These are phyloP conservation scores for Cylindroiulus punctatus DNA, from an alignment of 2,888 invertebrate genomes.

Conservation along the genomic window DNA sequence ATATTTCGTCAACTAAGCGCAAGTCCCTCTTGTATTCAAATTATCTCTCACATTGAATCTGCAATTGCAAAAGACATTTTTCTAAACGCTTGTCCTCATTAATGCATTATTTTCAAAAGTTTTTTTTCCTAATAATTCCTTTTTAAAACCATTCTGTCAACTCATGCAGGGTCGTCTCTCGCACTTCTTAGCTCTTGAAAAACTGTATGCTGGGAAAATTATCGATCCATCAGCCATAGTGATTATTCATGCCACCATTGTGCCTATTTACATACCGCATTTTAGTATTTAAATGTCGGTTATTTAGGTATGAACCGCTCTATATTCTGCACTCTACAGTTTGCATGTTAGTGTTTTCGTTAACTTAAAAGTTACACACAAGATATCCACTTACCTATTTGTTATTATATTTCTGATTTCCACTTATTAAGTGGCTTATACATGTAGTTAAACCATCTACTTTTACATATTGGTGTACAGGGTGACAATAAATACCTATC, in stretches of 20 bases:
- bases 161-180: background rate
- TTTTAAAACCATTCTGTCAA: background rate
- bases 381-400: background rate
- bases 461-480: too few relatives aligned
- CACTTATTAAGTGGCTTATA: too few relatives aligned
- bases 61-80: background rate
- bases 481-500: too few relatives aligned
- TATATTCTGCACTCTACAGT: too few relatives aligned
- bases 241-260: background rate
- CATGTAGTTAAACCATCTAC: too few relatives aligned
- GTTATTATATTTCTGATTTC: too few relatives aligned
- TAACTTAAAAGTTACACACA: background rate
- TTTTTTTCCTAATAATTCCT: background rate
- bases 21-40: background rate
- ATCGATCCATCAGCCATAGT: background rate
- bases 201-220: background rate
- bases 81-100: background rate
- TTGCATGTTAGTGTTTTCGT: background rate
- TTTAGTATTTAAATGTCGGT: constrained; percentile 1
- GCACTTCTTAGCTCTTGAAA: constrained; percentile 7
- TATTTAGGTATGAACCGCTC: too few relatives aligned
- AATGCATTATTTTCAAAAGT: background rate
- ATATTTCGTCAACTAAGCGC: background rate
- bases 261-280: background rate
- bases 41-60: background rate